Evolutionary conservation across 2,888 invertebrate genomes (phyloP).

Genomic region (Sinotaia quadrata): DNA sequence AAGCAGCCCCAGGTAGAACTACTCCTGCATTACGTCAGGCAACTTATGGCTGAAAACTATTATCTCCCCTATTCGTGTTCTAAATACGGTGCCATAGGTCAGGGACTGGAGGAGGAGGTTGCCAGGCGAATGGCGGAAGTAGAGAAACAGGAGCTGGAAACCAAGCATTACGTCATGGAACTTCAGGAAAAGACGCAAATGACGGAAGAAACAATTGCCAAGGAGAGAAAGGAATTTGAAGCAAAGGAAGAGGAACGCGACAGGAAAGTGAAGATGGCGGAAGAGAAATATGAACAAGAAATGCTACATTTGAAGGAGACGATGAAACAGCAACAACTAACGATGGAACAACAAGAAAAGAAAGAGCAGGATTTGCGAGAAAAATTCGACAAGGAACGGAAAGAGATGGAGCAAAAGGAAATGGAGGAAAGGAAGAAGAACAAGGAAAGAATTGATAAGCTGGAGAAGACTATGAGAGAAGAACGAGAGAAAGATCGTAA

Average conservation of each 20-base stretch:
- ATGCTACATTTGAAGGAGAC: neutral
- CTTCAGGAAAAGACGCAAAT: neutral
- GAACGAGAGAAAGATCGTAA: too few species aligned
- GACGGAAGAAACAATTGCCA: neutral
- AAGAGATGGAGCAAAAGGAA: neutral
- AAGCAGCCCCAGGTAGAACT: conserved; percentile 8
- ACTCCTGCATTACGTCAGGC: neutral
- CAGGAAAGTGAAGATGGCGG: neutral
- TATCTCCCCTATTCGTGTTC: conserved; percentile 9
- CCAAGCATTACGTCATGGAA: neutral
- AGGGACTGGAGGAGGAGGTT: conserved; percentile 1
- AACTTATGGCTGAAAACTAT: neutral
- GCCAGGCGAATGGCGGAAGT: neutral
- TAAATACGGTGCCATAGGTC: conserved; percentile 9
- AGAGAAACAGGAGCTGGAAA: neutral
- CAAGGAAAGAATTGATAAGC: too few species aligned
- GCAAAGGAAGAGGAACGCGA: neutral
- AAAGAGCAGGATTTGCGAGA: neutral
- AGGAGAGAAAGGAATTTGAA: neutral
- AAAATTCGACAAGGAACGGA: neutral
- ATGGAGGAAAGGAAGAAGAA: neutral
- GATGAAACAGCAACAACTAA: neutral
- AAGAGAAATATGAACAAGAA: neutral
- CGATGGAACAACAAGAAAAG: neutral
- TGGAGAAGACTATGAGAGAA: too few species aligned